These are phyloP conservation scores for Cantharis flavilabris DNA, from an alignment of 2,888 invertebrate species.

Conservation along the genomic window DNA sequence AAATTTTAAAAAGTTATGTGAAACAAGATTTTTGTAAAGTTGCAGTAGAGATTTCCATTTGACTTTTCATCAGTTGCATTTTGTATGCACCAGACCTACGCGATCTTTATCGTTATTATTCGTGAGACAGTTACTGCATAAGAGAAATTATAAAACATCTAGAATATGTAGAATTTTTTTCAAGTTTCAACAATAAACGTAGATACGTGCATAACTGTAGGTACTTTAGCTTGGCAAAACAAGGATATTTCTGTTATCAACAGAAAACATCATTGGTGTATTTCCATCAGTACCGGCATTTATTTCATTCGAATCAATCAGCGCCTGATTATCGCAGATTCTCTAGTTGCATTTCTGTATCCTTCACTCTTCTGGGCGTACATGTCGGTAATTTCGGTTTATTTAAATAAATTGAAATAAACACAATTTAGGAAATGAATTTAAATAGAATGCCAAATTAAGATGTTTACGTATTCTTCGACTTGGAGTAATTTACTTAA, in stretches of 20 bases:
- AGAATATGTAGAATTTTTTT: background rate
- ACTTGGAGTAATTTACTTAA: background rate
- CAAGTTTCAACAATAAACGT: background rate
- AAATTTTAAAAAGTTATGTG: no score
- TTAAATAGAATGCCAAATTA: background rate
- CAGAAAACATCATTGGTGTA: background rate
- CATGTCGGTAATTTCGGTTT: background rate
- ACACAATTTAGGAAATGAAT: background rate
- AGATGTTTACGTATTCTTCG: background rate
- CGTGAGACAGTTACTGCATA: background rate
- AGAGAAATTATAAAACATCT: background rate
- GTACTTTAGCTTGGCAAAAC: background rate
- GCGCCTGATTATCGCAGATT: no score
- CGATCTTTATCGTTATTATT: background rate
- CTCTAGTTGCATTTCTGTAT: no score
- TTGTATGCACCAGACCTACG: background rate
- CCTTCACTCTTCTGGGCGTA: no score
- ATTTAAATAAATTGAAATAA: background rate
- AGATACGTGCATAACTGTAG: background rate
- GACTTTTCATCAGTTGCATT: background rate
- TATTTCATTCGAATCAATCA: no score
- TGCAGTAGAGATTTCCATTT: no score
- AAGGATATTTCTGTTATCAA: background rate
- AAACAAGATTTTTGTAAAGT: no score
- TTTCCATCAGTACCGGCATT: no score